Evolutionary conservation across 2,888 invertebrate species (phyloP).

Genomic region (Abrostola tripartita): DNA sequence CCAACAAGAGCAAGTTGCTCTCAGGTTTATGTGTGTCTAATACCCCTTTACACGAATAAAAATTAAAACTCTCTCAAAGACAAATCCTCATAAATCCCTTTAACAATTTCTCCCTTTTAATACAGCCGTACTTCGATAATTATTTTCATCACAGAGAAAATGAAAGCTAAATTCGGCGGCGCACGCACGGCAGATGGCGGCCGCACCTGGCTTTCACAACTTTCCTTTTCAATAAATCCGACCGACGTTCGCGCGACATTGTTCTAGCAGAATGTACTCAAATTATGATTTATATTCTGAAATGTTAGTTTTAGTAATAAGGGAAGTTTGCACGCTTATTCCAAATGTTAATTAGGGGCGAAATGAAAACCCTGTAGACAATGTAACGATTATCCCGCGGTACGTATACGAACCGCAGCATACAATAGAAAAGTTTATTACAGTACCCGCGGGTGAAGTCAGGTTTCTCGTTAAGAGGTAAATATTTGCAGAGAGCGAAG

Average conservation of each 20-base stretch:
- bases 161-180: constrained; percentile 62
- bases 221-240: constrained; percentile 79
- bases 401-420: constrained; percentile 67
- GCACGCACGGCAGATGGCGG: constrained; percentile 67
- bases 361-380: constrained; percentile 59
- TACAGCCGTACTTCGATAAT: constrained; percentile 63
- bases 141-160: constrained; percentile 66
- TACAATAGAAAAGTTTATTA: constrained; percentile 85
- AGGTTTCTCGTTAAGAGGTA: constrained; percentile 84
- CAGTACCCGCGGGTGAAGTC: constrained; percentile 78
- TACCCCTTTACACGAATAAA: constrained; percentile 41
- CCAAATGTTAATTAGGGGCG: constrained; percentile 68
- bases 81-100: constrained; percentile 52
- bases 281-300: constrained; percentile 59
- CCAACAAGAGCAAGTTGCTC: constrained; percentile 50
- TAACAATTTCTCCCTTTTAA: constrained; percentile 56
- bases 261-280: constrained; percentile 55
- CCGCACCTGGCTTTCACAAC: constrained; percentile 72
- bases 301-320: constrained; percentile 51
- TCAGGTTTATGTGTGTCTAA: constrained; percentile 49
- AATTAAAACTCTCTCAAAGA: constrained; percentile 54
- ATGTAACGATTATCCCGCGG: constrained; percentile 58
- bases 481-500: constrained; percentile 80
- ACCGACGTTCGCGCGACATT: constrained; percentile 57
- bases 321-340: constrained; percentile 46